Conservation (phyloP, 2,113 vertebrate species). For the Pangasianodon hypophthalmus region DNA sequence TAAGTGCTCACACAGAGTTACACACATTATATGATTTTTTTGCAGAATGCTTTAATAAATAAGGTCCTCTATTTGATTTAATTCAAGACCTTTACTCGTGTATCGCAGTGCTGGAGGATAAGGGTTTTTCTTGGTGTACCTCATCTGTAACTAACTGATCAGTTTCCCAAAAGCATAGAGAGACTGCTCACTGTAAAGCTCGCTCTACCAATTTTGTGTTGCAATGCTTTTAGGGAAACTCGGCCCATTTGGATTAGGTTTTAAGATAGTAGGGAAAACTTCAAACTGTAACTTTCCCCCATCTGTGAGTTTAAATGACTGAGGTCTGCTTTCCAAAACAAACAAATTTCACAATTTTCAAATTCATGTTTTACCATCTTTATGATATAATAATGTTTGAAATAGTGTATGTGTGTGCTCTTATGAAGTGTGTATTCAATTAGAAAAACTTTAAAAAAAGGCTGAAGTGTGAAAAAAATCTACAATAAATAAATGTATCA, state of each 20-base stretch:
- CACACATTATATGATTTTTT: background rate
- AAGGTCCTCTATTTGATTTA: background rate
- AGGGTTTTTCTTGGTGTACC: background rate
- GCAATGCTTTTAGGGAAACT: background rate
- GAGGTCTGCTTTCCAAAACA: background rate
- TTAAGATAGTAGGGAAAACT: background rate
- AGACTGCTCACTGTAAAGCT: background rate
- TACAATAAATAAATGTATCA: background rate
- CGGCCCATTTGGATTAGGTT: background rate
- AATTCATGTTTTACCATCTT: background rate
- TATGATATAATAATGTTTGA: background rate
- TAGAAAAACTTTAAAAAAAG: background rate
- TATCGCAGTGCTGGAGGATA: background rate
- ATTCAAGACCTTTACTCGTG: background rate
- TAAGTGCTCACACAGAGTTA: background rate
- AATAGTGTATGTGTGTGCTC: background rate
- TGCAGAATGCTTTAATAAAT: background rate
- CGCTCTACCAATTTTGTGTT: background rate
- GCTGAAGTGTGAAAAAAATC: no score
- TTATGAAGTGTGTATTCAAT: background rate
- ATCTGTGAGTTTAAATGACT: background rate
- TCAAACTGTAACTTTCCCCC: background rate
- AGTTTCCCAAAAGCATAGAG: background rate
- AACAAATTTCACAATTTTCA: background rate
- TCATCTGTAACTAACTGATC: background rate